A percentile compares a stretch with the other conserved stretches of the same genome.
Evolutionary conservation across 2,888 invertebrate species (phyloP).

Genomic region (Hipparchia sbordonii): DNA sequence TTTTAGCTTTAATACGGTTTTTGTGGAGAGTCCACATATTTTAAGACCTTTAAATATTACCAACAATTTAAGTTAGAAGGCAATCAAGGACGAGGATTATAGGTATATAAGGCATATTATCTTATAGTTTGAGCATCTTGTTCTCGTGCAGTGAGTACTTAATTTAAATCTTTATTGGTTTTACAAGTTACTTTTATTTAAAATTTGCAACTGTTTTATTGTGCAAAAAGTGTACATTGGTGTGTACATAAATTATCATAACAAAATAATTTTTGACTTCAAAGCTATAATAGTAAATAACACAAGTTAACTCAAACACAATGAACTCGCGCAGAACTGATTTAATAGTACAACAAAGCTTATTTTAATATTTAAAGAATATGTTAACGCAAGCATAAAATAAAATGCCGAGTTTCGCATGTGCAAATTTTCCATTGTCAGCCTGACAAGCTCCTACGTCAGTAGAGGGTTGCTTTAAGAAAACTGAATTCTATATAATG

Average conservation of each 20-base stretch:
- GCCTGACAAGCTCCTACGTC: slow-evolving; percentile 35
- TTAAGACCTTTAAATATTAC: too few relatives aligned
- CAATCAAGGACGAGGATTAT: too few relatives aligned
- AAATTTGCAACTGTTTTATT: not conserved
- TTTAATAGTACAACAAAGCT: slow-evolving; percentile 26
- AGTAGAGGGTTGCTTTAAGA: slow-evolving; percentile 38
- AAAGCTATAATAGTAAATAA: not conserved
- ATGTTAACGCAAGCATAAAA: slow-evolving; percentile 32
- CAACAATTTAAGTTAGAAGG: too few relatives aligned
- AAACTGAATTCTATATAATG: slow-evolving; percentile 65
- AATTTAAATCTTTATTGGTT: too few relatives aligned
- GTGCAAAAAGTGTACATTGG: not conserved
- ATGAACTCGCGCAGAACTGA: slow-evolving; percentile 19
- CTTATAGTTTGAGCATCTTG: too few relatives aligned
- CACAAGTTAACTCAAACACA: slow-evolving; percentile 18
- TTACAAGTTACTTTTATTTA: too few relatives aligned
- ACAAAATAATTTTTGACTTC: too few relatives aligned
- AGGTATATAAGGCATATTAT: too few relatives aligned
- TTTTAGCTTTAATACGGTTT: not conserved
- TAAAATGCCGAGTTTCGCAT: slow-evolving; percentile 36
- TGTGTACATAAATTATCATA: not conserved
- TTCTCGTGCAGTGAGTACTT: too few relatives aligned
- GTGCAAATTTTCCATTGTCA: slow-evolving; percentile 40
- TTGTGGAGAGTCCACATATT: not conserved
- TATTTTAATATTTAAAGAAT: slow-evolving; percentile 28